Percentiles rank a stretch among this genome's conserved stretches.
These are phyloP conservation scores for Lissocephala sabroskyi DNA, from an alignment of 2,888 invertebrate species.

Conservation along the genomic window DNA sequence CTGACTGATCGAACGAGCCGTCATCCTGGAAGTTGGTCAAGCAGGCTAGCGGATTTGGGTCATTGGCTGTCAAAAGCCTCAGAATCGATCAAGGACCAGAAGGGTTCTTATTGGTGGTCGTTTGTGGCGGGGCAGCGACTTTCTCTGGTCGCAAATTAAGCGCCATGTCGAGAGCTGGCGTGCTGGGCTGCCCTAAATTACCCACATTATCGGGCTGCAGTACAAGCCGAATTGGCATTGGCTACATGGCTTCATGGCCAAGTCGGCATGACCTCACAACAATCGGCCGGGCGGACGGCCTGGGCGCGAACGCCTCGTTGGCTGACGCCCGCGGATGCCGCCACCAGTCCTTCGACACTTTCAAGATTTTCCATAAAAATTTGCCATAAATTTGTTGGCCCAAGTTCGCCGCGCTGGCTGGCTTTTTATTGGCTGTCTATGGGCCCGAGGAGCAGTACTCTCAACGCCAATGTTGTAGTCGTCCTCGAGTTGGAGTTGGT, in stretches of 20 bases:
- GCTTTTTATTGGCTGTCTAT: conserved; percentile 26
- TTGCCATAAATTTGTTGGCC: conserved; percentile 56
- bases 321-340: conserved; percentile 28
- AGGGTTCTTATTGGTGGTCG: no score
- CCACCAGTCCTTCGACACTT: conserved; percentile 52
- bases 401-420: neutral
- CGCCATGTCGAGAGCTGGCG: conserved; percentile 12
- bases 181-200: conserved; percentile 49
- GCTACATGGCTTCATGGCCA: conserved; percentile 37
- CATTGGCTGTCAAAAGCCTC: conserved; percentile 44
- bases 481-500: conserved; percentile 8
- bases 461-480: no score
- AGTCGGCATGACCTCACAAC: conserved; percentile 24
- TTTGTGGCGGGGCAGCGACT: no score
- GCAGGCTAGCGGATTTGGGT: conserved; percentile 49
- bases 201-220: conserved; percentile 57
- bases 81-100: no score
- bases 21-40: conserved; percentile 51
- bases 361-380: conserved; percentile 61
- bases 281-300: conserved; percentile 9
- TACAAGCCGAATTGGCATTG: conserved; percentile 33
- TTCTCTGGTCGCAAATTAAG: no score
- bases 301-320: conserved; percentile 38
- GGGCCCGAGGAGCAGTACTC: no score
- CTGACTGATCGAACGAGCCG: neutral